Base-by-base conservation (phyloP, 2,797 vertebrate species). In the Coreius guichenoti region DNA sequence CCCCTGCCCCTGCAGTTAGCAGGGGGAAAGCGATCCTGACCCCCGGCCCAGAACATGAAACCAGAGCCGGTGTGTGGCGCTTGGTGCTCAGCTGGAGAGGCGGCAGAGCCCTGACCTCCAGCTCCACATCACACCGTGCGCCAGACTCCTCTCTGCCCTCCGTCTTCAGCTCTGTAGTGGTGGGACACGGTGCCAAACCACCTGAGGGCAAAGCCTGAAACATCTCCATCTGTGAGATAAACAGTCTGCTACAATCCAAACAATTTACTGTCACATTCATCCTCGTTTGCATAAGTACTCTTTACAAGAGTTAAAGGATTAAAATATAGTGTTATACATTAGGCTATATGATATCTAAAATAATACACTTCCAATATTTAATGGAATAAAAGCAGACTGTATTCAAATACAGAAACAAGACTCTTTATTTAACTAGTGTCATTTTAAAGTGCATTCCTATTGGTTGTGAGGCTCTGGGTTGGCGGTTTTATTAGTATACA, bases 61-160 rank as follows among this genome's bases (percentile, higher is more conserved):
- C 93, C 89, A 89, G 93, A 95, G 93, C 90, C 87, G 85, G 88
- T 74, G 83, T 88, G 72, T 91, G 91, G 92, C 93, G 91, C 93
- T 93, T 90, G 91, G 92, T 94, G 94, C 95, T 92, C 94, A 95
- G 95, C 94, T 94, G 94, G 94, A 95, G 91, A 90, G 93, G 92
- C 92, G 90, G 91, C 90, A 85, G 91, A 88, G 89, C 90, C 92
- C 91, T 90, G 92, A 92, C 90, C 88, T 73, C 68, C 86, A 91
- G 91, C 88, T 91, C 89, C 76, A 76, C 90, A 85, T 92, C 92
- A 70, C 93, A 93, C 92, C 89, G 69, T 91, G 93, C 82, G 43
- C 84, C 85, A 88, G 87, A 86, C 85, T 88, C 88, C 94, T 77
- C 82, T 84, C 65, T 79, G 73, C 69, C 81, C 80, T 56, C 45